phyloP scores from a whole-genome alignment of 2,888 invertebrate genomes.

The Polyploca ridens region DNA sequence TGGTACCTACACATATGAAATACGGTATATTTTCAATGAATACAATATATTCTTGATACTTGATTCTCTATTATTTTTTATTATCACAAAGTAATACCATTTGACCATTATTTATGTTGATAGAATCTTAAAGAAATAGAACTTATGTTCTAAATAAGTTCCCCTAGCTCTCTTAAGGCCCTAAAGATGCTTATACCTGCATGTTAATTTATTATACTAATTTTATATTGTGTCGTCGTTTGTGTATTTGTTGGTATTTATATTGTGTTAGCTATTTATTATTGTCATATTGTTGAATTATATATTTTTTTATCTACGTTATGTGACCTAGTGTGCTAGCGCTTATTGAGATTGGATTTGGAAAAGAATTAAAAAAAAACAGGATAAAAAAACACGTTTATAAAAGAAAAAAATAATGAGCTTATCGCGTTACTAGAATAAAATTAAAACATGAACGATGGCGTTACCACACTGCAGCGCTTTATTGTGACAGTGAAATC shows the following conservation, averaged over 20 bases:
- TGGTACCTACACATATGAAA: too few relatives aligned
- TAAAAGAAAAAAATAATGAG: neutral
- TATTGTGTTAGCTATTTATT: neutral
- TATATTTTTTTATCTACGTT: neutral
- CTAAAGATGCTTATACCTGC: neutral
- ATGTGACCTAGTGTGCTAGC: neutral
- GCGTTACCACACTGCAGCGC: neutral
- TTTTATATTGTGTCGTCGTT: conserved; percentile 2
- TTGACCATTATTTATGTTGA: neutral
- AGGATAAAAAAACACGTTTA: neutral
- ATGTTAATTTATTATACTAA: neutral
- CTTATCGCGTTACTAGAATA: neutral
- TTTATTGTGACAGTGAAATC: neutral
- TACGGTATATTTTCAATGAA: too few relatives aligned
- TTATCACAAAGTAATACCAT: too few relatives aligned
- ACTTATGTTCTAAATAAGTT: too few relatives aligned
- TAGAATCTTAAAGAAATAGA: too few relatives aligned
- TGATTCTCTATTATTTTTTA: too few relatives aligned
- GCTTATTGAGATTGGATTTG: neutral
- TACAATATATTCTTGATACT: too few relatives aligned
- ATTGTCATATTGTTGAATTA: neutral
- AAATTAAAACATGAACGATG: neutral
- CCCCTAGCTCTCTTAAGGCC: neutral
- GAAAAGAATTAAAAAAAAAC: neutral
- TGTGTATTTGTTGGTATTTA: neutral